Evolutionary conservation across 2,888 invertebrate species (phyloP), one percentile per base, ranked within the genome.

Genomic region (Doris montereyensis): DNA sequence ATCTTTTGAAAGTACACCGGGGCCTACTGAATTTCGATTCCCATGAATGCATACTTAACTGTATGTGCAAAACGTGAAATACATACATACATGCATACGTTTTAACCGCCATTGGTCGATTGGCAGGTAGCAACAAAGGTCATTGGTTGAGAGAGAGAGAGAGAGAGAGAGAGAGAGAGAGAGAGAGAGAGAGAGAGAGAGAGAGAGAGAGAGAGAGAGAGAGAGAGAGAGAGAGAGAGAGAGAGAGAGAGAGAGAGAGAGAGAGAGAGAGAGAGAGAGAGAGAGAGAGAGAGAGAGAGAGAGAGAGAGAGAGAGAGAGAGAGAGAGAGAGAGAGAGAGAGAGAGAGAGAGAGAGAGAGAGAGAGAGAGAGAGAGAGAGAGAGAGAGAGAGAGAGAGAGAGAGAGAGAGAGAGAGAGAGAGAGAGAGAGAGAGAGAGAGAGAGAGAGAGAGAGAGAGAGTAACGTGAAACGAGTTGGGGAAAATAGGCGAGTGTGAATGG

Each of bases 351-450:
- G 58, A 60, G 75, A 32, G 75, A 28, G 62, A 60, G 60, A 60
- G 75, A 58, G 57, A 3, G 74, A 58, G 74, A 58, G 74, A 57
- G 74, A 58, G 74, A 57, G 58, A 58, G 58, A 26, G 74, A 58
- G 58, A 58, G 58, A 58, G 74, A 58, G 57, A 58, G 74, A 58
- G 57, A 58, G 74, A 58, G 74, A 58, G 74, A 52, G 70, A n/a
- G 17, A 34, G 35, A 72, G 34, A 72, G n/a, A 72, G 24, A 24
- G 3, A 72, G 30, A 32, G 17, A 5, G 0, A 13, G 17, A 71
- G 26, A 4, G 71, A 41, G 35, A 1, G 34, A 73, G 17, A 58
- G 28, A 24, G 57, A 32, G 60, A 62, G 32, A 10, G 13, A 62
- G 28, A 8, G 62, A 74, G 32, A 52, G 26, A 62, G 30, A 26